phyloP scores from a whole-genome alignment of 2,888 invertebrate genomes.

The Sinohyriopsis cumingii region DNA sequence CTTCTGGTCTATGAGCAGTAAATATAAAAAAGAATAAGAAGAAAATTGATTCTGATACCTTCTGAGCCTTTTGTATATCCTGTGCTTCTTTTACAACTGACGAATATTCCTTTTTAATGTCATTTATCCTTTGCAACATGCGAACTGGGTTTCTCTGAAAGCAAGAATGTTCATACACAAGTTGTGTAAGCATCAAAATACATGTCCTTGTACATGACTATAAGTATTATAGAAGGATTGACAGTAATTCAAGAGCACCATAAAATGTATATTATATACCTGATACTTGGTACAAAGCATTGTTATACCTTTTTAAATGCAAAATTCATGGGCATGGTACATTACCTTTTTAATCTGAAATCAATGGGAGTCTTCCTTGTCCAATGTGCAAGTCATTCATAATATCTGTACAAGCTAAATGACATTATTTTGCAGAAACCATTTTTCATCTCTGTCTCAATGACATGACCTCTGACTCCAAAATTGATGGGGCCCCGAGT shows the following conservation, averaged over 20 bases:
- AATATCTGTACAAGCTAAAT: no score
- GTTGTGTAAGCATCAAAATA: neutral
- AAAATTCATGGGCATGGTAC: conserved; percentile 7
- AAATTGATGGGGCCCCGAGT: no score
- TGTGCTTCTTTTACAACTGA: conserved; percentile 52
- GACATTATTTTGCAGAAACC: no score
- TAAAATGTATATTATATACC: no score
- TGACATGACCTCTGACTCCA: no score
- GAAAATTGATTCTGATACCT: conserved; percentile 30
- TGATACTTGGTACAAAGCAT: no score
- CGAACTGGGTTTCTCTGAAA: conserved; percentile 55
- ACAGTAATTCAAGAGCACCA: no score
- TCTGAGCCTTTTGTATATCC: conserved; percentile 57
- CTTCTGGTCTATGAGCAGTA: neutral
- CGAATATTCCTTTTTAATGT: conserved; percentile 59
- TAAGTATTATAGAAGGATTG: no score
- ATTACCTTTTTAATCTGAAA: conserved; percentile 1
- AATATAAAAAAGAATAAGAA: neutral
- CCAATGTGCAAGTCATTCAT: no score
- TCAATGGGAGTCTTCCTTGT: no score
- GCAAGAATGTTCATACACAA: conserved; percentile 1
- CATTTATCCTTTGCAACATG: conserved; percentile 51
- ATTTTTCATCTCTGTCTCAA: no score
- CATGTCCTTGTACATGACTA: neutral
- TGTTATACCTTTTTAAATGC: no score